Percentiles rank a stretch among this genome's conserved stretches.
Evolutionary conservation across 1,140 invertebrate species (phyloP).

Genomic region (Ridgeia piscesae): DNA sequence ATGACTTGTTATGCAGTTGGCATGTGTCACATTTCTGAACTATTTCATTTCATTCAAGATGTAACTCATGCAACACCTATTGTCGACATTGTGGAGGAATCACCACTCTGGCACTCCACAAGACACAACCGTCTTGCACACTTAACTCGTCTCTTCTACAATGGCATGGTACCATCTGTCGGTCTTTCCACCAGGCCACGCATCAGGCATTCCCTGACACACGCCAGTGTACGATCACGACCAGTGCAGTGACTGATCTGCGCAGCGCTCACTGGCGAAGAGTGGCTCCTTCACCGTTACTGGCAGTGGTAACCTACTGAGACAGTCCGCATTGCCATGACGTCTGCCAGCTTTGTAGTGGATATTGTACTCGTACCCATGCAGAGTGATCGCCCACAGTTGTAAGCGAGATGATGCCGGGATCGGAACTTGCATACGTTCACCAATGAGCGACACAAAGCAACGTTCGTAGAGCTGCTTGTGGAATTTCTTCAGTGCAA

Average conservation of each 20-base stretch:
- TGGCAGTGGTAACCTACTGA: not conserved
- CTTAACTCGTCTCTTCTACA: not conserved
- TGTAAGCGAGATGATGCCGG: not conserved
- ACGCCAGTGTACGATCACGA: not conserved
- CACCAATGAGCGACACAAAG: constrained; percentile 5
- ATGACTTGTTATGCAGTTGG: constrained; percentile 16
- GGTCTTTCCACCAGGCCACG: not conserved
- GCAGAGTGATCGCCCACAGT: too few relatives aligned
- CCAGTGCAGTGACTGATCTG: constrained; percentile 7
- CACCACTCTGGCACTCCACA: constrained; percentile 11
- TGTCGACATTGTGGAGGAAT: constrained; percentile 8
- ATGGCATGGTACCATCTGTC: not conserved
- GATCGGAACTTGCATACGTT: not conserved
- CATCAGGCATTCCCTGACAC: not conserved
- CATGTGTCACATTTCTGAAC: not conserved
- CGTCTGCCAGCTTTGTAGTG: not conserved
- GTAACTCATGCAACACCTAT: constrained; percentile 2
- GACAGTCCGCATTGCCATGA: not conserved
- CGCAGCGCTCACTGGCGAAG: not conserved
- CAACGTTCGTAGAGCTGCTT: not conserved
- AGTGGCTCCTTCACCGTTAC: not conserved
- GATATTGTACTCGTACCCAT: too few relatives aligned
- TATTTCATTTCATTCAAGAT: not conserved
- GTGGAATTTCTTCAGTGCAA: not conserved
- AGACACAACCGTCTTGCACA: constrained; percentile 11